These are phyloP conservation scores for Metallyticus violacea DNA, from an alignment of 2,888 invertebrate species.

Conservation along the genomic window DNA sequence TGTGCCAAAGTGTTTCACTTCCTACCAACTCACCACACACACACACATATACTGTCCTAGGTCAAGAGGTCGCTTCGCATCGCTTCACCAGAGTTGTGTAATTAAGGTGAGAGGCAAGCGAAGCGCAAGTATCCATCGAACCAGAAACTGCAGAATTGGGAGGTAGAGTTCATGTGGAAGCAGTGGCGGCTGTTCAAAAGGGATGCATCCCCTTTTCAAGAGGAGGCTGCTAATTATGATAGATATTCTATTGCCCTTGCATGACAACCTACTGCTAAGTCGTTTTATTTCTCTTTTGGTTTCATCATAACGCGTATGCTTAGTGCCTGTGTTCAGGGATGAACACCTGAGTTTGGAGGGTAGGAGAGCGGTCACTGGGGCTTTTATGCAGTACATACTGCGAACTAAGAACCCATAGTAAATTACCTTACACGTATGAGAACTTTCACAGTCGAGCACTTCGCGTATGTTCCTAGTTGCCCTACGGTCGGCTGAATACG, in stretches of 20 bases:
- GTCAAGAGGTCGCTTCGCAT: not conserved
- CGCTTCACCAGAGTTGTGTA: not conserved
- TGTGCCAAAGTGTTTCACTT: not conserved
- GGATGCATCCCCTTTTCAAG: not conserved
- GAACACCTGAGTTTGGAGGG: not conserved
- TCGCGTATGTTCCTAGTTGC: not conserved
- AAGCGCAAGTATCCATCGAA: not conserved
- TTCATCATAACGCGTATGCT: too few species aligned
- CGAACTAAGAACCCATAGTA: not conserved
- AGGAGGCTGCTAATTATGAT: not conserved
- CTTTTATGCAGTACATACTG: too few species aligned
- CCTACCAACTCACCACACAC: not conserved
- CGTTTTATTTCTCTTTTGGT: too few species aligned
- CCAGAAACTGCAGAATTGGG: not conserved
- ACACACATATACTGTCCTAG: too few species aligned
- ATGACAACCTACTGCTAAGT: not conserved
- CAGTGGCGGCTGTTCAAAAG: not conserved
- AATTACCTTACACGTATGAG: not conserved
- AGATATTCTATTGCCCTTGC: not conserved
- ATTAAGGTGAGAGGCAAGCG: not conserved
- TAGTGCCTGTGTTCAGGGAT: too few species aligned
- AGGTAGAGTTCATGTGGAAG: not conserved
- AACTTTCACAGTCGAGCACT: not conserved
- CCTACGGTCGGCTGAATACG: too few species aligned
- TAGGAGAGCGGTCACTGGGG: not conserved